Base-by-base conservation (phyloP, 2,797 vertebrate genomes). In the Sebastes glaucus region DNA sequence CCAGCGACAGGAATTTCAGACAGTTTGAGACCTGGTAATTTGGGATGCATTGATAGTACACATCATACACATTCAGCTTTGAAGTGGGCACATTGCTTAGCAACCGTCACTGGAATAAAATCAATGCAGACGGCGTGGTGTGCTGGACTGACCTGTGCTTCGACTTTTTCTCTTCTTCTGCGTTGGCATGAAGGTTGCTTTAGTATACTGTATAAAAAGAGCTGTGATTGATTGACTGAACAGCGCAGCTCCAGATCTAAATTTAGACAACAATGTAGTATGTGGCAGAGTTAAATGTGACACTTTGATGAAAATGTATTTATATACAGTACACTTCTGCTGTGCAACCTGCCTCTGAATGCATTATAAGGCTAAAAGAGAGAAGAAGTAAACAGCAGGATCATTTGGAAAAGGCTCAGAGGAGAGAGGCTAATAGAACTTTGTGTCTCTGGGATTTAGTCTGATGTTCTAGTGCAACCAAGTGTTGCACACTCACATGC, bases 51-150 rank as follows among this genome's bases (percentile, higher is more conserved):
- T 35, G 38, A 81, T 69, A 49, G 4, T 30, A 18, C 59, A 74
- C 63, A 66, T 66, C 38, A 73, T 46, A 73, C 18, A 73, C 56
- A 77, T 25, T 53, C 33, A 77, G 25, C 22, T 60, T 20, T 72
- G 27, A 33, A 30, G 30, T 27, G 2, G n/a, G 30, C 42, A 55
- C 53, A 49, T 10, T 75, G 56, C 67, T 74, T 33, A 53, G 22
- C 57, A 76, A 73, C 71, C 2, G 2, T 30, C 62, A 25, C 64
- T 49, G 42, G 2, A 38, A 35, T 38, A 6, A 60, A 76, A 85
- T 28, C 9, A 73, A 28, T 32, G 18, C n/a, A 72, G 64, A 70
- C 1, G 32, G 32, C 1, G 10, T 1, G 28, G 23, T 16, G 42
- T 18, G 28, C 33, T 42, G 10, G 3, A 42, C 7, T 35, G 23